phyloP scores from a whole-genome alignment of 2,797 vertebrate genomes.

The Delichon dasypus region DNA sequence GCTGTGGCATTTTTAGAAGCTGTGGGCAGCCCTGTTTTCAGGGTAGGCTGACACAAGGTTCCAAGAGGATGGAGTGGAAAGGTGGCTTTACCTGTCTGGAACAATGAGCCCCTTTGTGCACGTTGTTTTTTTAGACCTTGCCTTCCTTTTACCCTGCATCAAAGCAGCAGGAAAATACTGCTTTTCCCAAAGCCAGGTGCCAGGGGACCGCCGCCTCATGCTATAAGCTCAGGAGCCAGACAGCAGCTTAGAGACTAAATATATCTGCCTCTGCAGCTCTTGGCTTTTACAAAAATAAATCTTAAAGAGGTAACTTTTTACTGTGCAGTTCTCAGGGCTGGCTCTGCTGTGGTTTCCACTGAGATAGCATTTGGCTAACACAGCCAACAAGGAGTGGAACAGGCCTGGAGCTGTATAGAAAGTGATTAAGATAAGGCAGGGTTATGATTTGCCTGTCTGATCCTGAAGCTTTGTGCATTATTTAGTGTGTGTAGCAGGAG shows the following conservation, averaged over 20 bases:
- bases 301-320: background rate
- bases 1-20: background rate
- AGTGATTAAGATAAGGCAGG: conserved; percentile 67
- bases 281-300: conserved; percentile 35
- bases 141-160: background rate
- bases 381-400: conserved; percentile 11
- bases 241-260: conserved; percentile 1
- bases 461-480: conserved; percentile 63
- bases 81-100: background rate
- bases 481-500: conserved; percentile 60
- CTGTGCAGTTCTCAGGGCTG: background rate
- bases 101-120: background rate
- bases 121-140: background rate
- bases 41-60: background rate
- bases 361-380: conserved; percentile 44
- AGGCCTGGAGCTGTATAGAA: conserved; percentile 51
- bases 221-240: background rate
- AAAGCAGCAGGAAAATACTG: background rate
- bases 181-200: background rate
- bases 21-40: background rate
- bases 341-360: conserved; percentile 14
- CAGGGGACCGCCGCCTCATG: background rate
- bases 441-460: conserved; percentile 70
- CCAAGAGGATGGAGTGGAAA: background rate
- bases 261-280: background rate